A percentile compares a stretch with the other conserved stretches of the same genome.
Evolutionary conservation across 2,888 invertebrate genomes (phyloP).

Genomic region (Adelognathus sp.): DNA sequence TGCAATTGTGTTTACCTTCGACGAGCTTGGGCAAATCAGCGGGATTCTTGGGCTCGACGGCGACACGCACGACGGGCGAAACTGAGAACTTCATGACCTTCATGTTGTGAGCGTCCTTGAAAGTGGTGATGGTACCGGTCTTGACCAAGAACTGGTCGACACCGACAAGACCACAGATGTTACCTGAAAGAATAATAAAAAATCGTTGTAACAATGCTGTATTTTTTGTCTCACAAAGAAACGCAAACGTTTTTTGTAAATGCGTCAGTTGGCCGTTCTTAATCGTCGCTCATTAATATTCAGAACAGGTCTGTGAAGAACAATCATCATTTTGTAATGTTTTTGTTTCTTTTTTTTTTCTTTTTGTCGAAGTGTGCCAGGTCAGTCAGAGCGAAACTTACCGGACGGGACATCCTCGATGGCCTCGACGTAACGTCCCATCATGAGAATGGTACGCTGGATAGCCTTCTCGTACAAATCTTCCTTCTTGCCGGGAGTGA

Average conservation of each 20-base stretch:
- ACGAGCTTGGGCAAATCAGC: conserved; percentile 99
- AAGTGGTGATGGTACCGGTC: conserved; percentile 99
- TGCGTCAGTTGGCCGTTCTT: conserved; percentile 65
- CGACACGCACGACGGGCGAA: conserved; percentile 99
- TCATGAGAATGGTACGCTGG: conserved; percentile 99
- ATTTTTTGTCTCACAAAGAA: neutral
- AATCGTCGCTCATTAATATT: conserved; percentile 62
- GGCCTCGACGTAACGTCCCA: conserved; percentile 99
- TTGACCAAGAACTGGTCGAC: conserved; percentile 99
- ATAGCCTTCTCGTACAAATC: conserved; percentile 99
- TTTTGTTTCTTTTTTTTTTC: neutral
- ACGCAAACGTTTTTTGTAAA: conserved; percentile 1
- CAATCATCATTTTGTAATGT: conserved; percentile 71
- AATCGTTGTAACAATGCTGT: neutral
- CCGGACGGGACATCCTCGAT: conserved; percentile 99
- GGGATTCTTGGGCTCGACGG: conserved; percentile 99
- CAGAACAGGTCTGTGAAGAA: conserved; percentile 76
- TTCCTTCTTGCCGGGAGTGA: conserved; percentile 98
- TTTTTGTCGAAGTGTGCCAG: neutral
- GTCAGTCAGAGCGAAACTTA: conserved; percentile 72
- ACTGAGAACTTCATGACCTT: conserved; percentile 99
- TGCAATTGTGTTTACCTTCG: conserved; percentile 84
- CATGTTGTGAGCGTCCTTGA: conserved; percentile 99
- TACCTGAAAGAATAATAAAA: conserved; percentile 83
- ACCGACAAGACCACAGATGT: conserved; percentile 99